These are phyloP conservation scores for Aphis gossypii DNA, from an alignment of 1,140 invertebrate species.

Conservation along the genomic window DNA sequence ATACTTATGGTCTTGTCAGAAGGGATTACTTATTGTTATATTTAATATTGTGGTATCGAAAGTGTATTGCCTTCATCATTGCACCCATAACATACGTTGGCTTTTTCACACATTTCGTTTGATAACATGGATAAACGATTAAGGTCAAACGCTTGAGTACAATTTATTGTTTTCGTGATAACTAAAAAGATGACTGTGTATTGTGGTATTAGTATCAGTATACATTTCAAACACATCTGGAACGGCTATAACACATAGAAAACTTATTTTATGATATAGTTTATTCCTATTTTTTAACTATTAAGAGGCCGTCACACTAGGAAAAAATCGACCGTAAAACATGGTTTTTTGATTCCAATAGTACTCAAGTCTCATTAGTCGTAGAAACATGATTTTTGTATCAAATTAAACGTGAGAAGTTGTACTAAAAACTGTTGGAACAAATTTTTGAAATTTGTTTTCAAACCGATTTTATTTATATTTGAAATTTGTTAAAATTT, in stretches of 20 bases:
- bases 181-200: neutral
- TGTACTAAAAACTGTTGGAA: too few relatives aligned
- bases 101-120: neutral
- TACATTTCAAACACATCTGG: neutral
- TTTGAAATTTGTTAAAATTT: too few relatives aligned
- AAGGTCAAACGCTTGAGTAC: neutral
- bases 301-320: too few relatives aligned
- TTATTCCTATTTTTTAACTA: neutral
- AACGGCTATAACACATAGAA: neutral
- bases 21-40: neutral
- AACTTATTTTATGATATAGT: neutral
- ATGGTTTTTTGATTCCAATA: too few relatives aligned
- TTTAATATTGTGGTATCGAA: neutral
- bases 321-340: too few relatives aligned
- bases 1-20: neutral
- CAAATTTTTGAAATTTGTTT: too few relatives aligned
- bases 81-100: too few relatives aligned
- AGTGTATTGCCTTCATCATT: neutral
- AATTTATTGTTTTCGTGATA: neutral
- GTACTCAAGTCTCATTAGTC: too few relatives aligned
- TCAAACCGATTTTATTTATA: too few relatives aligned
- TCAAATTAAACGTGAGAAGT: too few relatives aligned
- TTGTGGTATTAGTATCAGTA: neutral
- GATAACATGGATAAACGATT: neutral
- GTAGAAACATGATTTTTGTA: too few relatives aligned